Conservation (phyloP, 2,797 vertebrate species). For the Zenarchopterus dispar region DNA sequence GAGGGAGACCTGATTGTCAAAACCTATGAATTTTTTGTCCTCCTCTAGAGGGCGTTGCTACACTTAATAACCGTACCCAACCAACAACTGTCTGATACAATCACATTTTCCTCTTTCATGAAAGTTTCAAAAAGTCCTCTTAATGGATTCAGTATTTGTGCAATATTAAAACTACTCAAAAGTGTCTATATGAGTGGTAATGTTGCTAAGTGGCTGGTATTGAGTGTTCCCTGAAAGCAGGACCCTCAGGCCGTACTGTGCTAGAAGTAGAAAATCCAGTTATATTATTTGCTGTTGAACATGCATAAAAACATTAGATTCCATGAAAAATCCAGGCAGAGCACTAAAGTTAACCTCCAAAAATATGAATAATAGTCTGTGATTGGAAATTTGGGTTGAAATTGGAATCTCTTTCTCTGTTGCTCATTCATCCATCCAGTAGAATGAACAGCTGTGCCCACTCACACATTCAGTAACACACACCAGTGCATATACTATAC, state of each 20-base stretch:
- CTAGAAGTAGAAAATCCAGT: background rate
- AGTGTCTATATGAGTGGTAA: no score
- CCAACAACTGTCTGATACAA: background rate
- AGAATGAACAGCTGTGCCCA: constrained; percentile 67
- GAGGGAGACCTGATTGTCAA: no score
- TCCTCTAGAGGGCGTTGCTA: constrained; percentile 55
- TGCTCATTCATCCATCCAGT: constrained; percentile 13
- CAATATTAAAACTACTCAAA: background rate
- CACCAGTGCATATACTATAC: background rate
- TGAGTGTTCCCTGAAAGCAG: background rate
- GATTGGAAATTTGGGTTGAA: constrained; percentile 28
- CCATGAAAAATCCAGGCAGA: background rate
- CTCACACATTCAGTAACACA: background rate
- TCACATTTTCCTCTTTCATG: background rate
- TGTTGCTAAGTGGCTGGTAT: no score
- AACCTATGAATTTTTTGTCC: constrained; percentile 6
- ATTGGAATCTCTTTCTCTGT: constrained; percentile 24
- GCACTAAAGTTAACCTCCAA: constrained; percentile 2
- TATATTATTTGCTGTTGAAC: constrained; percentile 2
- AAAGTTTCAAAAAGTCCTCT: background rate
- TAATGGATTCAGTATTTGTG: background rate
- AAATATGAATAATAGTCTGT: constrained; percentile 37
- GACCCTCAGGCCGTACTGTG: background rate
- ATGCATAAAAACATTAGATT: constrained; percentile 18
- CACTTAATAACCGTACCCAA: background rate